Conservation (phyloP, 2,888 invertebrate species). For the Agrilus biguttatus region DNA sequence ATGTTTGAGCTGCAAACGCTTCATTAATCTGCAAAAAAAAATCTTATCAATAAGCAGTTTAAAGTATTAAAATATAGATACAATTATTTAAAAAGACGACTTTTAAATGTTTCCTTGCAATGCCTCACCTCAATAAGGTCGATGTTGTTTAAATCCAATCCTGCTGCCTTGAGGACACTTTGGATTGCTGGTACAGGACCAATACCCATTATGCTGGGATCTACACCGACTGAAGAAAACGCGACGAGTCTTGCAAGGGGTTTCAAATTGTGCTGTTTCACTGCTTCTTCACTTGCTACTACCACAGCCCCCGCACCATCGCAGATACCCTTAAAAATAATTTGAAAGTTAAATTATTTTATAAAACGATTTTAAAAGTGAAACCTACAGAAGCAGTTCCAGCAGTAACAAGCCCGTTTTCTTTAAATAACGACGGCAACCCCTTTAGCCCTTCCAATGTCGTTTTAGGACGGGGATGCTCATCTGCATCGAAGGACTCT, state of each 20-base stretch:
- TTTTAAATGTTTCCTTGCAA: neutral
- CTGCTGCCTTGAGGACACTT: constrained; percentile 65
- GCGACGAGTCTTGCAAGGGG: constrained; percentile 86
- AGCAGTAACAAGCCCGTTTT: constrained; percentile 87
- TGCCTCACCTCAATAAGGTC: constrained; percentile 75
- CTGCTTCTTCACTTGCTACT: constrained; percentile 80
- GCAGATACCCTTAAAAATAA: constrained; percentile 66
- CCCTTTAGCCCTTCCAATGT: constrained; percentile 75
- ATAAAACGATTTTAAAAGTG: too few relatives aligned
- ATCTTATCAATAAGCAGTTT: constrained; percentile 7
- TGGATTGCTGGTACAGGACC: constrained; percentile 92
- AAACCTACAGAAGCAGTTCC: constrained; percentile 78
- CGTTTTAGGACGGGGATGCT: constrained; percentile 85
- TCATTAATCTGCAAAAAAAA: constrained; percentile 72
- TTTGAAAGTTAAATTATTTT: neutral
- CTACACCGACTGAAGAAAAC: constrained; percentile 88
- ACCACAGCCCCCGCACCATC: constrained; percentile 95
- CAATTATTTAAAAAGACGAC: neutral
- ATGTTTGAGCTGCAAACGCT: constrained; percentile 90
- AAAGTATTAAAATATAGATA: neutral
- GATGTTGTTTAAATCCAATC: constrained; percentile 68
- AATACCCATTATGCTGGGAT: constrained; percentile 96
- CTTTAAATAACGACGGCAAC: constrained; percentile 81
- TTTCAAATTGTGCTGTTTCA: constrained; percentile 62
- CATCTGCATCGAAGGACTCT: constrained; percentile 69